These are phyloP conservation scores for Chloroceryle inda DNA, from an alignment of 2,797 vertebrate genomes.

Conservation along the genomic window DNA sequence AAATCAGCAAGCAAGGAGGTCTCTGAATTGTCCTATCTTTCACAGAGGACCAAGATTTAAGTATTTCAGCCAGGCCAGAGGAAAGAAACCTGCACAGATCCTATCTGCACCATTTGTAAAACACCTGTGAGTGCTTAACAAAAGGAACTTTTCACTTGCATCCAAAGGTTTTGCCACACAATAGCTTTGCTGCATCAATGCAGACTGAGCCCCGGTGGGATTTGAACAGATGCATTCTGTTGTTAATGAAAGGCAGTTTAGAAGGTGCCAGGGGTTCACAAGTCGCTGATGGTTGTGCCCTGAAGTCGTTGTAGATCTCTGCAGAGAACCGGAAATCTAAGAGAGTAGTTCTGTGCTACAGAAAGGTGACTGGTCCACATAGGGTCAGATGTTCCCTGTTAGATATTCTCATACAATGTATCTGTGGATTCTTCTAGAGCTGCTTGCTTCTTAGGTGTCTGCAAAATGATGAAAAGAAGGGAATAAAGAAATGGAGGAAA, in stretches of 20 bases:
- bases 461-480: slow-evolving; percentile 54
- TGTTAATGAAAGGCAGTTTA: slow-evolving; percentile 59
- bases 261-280: not conserved
- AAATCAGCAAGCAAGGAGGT: not conserved
- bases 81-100: slow-evolving; percentile 3
- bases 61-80: not conserved
- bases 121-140: not conserved
- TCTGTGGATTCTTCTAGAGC: slow-evolving; percentile 41
- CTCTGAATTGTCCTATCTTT: not conserved
- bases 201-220: not conserved
- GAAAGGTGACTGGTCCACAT: not conserved
- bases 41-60: not conserved
- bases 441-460: slow-evolving; percentile 18
- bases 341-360: not conserved
- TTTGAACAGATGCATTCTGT: slow-evolving; percentile 25
- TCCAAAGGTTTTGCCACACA: slow-evolving; percentile 4
- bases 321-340: not conserved
- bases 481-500: slow-evolving; percentile 48
- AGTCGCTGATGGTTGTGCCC: not conserved
- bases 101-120: not conserved
- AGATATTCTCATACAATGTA: slow-evolving; percentile 80
- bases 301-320: slow-evolving; percentile 17
- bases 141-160: slow-evolving; percentile 50
- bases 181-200: slow-evolving; percentile 6
- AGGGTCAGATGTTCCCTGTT: slow-evolving; percentile 14